These are phyloP conservation scores for Euglossa dilemma DNA, from an alignment of 1,140 invertebrate species.

Conservation along the genomic window DNA sequence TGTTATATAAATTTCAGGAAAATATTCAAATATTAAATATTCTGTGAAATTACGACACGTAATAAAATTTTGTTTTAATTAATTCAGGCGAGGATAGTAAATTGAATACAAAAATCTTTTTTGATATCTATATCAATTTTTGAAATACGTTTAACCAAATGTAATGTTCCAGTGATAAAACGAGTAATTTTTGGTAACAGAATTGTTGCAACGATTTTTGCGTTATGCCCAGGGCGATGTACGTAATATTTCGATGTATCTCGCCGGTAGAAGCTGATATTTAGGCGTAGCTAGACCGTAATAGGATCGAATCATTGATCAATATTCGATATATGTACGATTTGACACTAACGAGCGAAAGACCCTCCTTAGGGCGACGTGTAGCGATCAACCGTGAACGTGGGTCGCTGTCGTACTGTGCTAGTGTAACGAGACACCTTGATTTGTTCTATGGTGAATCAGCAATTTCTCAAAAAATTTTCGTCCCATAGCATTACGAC, in stretches of 20 bases:
- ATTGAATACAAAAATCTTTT: too few species aligned
- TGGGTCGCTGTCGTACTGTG: conserved; percentile 69
- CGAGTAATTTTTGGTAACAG: neutral
- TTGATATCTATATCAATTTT: too few species aligned
- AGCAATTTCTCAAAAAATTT: conserved; percentile 53
- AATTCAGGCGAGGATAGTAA: too few species aligned
- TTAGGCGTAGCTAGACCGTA: neutral
- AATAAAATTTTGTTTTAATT: too few species aligned
- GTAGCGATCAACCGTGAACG: conserved; percentile 69
- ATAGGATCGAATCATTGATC: conserved; percentile 53
- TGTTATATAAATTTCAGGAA: too few species aligned
- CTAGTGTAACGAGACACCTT: conserved; percentile 68
- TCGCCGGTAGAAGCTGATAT: neutral
- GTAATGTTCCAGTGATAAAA: too few species aligned
- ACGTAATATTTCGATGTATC: neutral
- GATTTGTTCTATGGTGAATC: conserved; percentile 61
- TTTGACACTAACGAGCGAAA: conserved; percentile 75
- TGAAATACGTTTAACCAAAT: too few species aligned
- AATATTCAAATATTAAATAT: too few species aligned
- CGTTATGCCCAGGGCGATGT: too few species aligned
- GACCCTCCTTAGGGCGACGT: conserved; percentile 58
- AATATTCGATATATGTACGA: conserved; percentile 61
- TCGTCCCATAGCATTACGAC: neutral
- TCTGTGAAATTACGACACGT: too few species aligned
- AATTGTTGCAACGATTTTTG: neutral